These are phyloP conservation scores for Pampus argenteus DNA, from an alignment of 2,797 vertebrate species.

Conservation along the genomic window DNA sequence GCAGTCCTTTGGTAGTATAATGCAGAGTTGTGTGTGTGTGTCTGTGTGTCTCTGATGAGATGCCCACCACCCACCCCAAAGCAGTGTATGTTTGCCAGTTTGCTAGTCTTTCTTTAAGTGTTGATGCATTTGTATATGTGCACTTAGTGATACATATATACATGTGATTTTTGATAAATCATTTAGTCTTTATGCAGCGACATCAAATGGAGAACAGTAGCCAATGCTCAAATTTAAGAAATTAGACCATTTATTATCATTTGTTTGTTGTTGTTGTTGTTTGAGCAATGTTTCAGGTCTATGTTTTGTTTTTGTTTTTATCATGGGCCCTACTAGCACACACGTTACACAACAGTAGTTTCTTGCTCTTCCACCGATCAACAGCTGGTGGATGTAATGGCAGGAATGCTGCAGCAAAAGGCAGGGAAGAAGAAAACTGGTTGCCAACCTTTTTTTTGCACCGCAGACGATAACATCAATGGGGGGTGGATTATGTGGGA, in stretches of 20 bases:
- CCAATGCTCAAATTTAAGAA: background rate
- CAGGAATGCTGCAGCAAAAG: background rate
- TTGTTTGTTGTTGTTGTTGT: background rate
- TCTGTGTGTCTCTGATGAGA: slow-evolving; percentile 20
- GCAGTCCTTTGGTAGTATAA: slow-evolving; percentile 39
- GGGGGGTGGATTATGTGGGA: background rate
- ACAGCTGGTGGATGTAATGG: too few relatives aligned
- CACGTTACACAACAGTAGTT: too few relatives aligned
- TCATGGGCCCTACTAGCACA: too few relatives aligned
- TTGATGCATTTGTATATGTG: too few relatives aligned
- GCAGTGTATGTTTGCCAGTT: background rate
- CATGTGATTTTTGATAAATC: too few relatives aligned
- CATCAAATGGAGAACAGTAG: background rate
- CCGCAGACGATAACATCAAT: too few relatives aligned
- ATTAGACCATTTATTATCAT: background rate
- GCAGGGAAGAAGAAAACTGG: background rate
- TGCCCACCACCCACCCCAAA: slow-evolving; percentile 3
- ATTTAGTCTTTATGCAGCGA: background rate
- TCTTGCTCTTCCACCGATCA: too few relatives aligned
- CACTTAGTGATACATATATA: too few relatives aligned
- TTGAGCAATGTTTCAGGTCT: too few relatives aligned
- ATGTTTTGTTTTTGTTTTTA: too few relatives aligned
- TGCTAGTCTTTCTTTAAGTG: too few relatives aligned
- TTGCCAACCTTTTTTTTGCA: background rate
- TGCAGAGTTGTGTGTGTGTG: slow-evolving; percentile 26